These are phyloP conservation scores for Holacanthella duospinosa DNA, from an alignment of 2,888 invertebrate species.

Conservation along the genomic window DNA sequence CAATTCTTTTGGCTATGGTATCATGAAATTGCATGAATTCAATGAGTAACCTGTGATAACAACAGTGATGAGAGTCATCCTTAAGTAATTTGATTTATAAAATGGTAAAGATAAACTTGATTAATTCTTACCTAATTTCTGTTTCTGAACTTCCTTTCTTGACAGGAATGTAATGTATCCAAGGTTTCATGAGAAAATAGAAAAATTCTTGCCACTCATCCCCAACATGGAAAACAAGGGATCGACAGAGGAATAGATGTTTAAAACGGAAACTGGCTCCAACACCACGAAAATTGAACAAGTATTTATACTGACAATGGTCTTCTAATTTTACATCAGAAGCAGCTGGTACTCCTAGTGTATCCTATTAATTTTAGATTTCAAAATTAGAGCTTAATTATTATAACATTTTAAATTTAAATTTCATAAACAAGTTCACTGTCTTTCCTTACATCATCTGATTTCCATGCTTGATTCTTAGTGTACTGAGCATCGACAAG, in stretches of 20 bases:
- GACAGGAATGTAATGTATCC: slow-evolving; percentile 91
- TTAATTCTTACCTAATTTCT: slow-evolving; percentile 55
- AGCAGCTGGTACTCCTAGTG: slow-evolving; percentile 70
- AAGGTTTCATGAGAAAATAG: slow-evolving; percentile 77
- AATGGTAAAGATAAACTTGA: no score
- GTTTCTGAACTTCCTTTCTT: slow-evolving; percentile 54
- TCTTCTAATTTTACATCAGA: slow-evolving; percentile 76
- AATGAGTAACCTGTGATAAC: slow-evolving; percentile 48
- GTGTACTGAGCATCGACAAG: slow-evolving; percentile 88
- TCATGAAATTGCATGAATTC: slow-evolving; percentile 68
- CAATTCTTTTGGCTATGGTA: slow-evolving; percentile 61
- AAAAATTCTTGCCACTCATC: slow-evolving; percentile 92
- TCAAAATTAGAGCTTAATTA: not conserved
- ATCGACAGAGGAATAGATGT: slow-evolving; percentile 84
- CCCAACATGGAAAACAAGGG: slow-evolving; percentile 87
- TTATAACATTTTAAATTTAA: slow-evolving; percentile 9
- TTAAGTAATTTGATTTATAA: no score
- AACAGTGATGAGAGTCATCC: no score
- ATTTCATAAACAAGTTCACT: no score
- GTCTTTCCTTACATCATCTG: slow-evolving; percentile 55
- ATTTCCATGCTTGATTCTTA: slow-evolving; percentile 98
- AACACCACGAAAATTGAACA: slow-evolving; percentile 93
- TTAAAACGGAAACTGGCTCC: slow-evolving; percentile 96
- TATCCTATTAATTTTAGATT: slow-evolving; percentile 55
- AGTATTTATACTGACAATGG: slow-evolving; percentile 80